Percentiles rank a stretch among this genome's conserved stretches.
These are phyloP conservation scores for Colletes gigas DNA, from an alignment of 1,140 invertebrate species.

Conservation along the genomic window DNA sequence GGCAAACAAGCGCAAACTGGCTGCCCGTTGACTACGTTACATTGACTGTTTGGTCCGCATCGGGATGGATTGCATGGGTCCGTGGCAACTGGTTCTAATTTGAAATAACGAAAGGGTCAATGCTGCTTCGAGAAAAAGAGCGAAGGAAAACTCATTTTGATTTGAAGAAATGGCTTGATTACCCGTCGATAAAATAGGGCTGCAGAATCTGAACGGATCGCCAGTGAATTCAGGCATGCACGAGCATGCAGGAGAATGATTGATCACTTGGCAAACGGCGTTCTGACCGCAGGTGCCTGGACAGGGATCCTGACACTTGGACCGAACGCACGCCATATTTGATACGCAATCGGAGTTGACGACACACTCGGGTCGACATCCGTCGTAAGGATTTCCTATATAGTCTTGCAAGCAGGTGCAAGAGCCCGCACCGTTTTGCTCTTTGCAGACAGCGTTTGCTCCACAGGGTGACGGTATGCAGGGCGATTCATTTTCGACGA, in stretches of 20 bases:
- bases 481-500: not conserved
- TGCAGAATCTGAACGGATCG: conserved; percentile 81
- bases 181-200: not conserved
- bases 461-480: conserved; percentile 86
- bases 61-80: conserved; percentile 81
- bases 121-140: not conserved
- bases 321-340: conserved; percentile 83
- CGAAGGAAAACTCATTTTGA: not conserved
- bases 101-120: not conserved
- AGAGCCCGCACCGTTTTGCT: conserved; percentile 76
- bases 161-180: not conserved
- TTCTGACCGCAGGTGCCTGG: conserved; percentile 85
- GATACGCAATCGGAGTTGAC: conserved; percentile 85
- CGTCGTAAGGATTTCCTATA: conserved; percentile 86
- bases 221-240: conserved; percentile 84
- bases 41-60: conserved; percentile 83
- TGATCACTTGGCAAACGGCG: conserved; percentile 85
- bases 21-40: conserved; percentile 86
- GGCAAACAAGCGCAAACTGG: conserved; percentile 86
- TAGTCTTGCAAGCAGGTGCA: conserved; percentile 87
- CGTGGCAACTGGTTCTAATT: conserved; percentile 33
- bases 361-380: conserved; percentile 89
- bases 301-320: conserved; percentile 86
- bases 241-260: conserved; percentile 84
- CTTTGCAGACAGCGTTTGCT: conserved; percentile 81